phyloP scores from a whole-genome alignment of 2,113 vertebrate species.

The Bos javanicus region DNA sequence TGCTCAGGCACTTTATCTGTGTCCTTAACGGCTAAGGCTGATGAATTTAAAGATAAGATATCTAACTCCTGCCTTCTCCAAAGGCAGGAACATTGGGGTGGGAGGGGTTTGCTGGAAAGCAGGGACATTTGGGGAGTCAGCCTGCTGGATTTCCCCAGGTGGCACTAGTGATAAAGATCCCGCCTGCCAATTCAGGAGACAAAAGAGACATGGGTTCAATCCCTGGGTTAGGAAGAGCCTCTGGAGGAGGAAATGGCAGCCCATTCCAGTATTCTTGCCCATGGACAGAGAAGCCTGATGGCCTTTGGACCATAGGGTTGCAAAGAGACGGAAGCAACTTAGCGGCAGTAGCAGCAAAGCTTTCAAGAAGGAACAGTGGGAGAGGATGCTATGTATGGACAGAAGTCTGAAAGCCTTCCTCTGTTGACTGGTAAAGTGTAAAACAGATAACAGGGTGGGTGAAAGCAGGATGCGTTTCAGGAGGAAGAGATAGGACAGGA shows the following conservation, averaged over 20 bases:
- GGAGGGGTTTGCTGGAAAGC: background rate
- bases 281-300: background rate
- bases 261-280: background rate
- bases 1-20: background rate
- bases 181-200: background rate
- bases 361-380: background rate
- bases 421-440: background rate
- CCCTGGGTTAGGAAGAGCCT: background rate
- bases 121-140: background rate
- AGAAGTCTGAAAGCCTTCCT: background rate
- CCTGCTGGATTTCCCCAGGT: background rate
- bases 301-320: background rate
- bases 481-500: background rate
- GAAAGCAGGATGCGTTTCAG: background rate
- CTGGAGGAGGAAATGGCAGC: background rate
- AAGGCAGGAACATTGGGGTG: background rate
- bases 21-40: background rate
- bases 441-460: background rate
- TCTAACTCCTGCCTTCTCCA: background rate
- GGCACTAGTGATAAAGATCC: background rate
- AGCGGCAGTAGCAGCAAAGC: background rate
- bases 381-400: background rate
- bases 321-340: background rate
- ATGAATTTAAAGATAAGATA: background rate
- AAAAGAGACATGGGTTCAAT: background rate